Conservation (phyloP, 2,113 vertebrate species). For the Zapornia atra region DNA sequence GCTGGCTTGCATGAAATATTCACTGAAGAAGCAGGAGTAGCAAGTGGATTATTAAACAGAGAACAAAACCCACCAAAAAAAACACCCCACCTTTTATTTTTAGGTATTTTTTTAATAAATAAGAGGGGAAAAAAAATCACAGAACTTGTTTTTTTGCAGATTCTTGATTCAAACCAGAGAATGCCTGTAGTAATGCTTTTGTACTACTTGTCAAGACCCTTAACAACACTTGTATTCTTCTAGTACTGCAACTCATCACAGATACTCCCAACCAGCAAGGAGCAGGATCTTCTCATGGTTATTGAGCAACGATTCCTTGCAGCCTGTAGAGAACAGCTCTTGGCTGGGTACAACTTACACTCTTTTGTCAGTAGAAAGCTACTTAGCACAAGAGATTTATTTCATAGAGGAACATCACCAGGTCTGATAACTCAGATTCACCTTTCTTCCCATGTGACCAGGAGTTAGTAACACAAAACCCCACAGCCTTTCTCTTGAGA, state of each 20-base stretch:
- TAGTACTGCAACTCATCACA: background rate
- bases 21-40: background rate
- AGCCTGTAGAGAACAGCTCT: constrained; percentile 1
- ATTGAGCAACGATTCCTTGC: background rate
- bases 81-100: background rate
- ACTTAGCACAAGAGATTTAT: background rate
- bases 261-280: background rate
- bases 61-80: background rate
- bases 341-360: background rate
- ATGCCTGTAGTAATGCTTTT: background rate
- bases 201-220: background rate
- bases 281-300: background rate
- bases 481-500: background rate
- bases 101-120: background rate
- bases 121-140: background rate
- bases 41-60: background rate
- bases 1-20: background rate
- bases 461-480: background rate
- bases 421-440: background rate
- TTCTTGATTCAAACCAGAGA: background rate
- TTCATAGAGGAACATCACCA: background rate
- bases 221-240: background rate
- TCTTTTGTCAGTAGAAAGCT: background rate
- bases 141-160: background rate
- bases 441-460: background rate